These are phyloP conservation scores for Samia ricini DNA, from an alignment of 1,140 invertebrate genomes.

Conservation along the genomic window DNA sequence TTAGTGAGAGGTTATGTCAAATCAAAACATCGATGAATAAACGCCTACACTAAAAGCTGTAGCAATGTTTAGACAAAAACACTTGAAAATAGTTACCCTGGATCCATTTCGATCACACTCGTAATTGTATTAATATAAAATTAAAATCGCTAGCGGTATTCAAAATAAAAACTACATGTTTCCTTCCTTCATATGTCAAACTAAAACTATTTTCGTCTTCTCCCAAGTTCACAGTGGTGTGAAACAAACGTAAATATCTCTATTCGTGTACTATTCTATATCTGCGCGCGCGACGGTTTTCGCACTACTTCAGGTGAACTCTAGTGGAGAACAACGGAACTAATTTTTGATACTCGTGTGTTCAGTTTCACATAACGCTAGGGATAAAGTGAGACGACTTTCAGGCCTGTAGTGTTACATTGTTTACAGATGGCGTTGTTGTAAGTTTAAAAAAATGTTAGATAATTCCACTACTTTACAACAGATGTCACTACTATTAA, in stretches of 20 bases:
- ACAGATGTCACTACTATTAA: conserved; percentile 29
- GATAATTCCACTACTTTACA: conserved; percentile 12
- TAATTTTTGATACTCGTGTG: not conserved
- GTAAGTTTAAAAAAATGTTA: not conserved
- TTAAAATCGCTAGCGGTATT: conserved; percentile 66
- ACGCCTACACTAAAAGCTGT: conserved; percentile 23
- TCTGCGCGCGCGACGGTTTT: conserved; percentile 25
- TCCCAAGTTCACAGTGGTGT: conserved; percentile 65
- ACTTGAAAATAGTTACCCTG: conserved; percentile 60
- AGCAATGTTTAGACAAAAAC: conserved; percentile 31
- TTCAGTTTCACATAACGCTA: not conserved
- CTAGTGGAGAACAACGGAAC: conserved; percentile 2
- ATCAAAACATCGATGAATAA: conserved; percentile 52
- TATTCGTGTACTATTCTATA: conserved; percentile 28
- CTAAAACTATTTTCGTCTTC: conserved; percentile 66
- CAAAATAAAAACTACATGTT: conserved; percentile 76
- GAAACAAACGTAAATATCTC: conserved; percentile 55
- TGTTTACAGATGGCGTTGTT: conserved; percentile 35
- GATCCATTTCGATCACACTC: conserved; percentile 59
- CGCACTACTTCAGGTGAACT: conserved; percentile 1
- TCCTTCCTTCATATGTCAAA: conserved; percentile 72
- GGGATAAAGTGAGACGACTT: not conserved
- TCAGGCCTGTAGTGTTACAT: not conserved
- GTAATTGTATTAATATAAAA: conserved; percentile 37
- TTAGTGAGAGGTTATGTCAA: conserved; percentile 47